These are phyloP conservation scores for Cataglyphis altisquamis DNA, from an alignment of 2,888 invertebrate genomes.

Conservation along the genomic window DNA sequence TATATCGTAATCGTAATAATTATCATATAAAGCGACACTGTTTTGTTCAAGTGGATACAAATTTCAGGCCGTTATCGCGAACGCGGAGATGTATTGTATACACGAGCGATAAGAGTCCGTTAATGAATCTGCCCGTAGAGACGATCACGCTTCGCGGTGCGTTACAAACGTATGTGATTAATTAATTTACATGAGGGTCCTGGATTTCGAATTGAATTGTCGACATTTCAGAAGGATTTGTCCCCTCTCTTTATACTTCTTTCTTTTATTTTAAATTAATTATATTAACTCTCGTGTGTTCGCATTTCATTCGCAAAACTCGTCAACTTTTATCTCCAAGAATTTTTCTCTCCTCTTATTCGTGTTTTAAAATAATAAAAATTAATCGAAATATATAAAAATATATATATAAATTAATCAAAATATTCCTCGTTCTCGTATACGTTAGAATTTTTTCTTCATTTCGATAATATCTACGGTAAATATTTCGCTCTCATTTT, in stretches of 20 bases:
- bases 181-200: background rate
- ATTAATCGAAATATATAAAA: no score
- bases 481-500: no score
- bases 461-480: background rate
- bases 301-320: background rate
- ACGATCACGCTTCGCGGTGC: background rate
- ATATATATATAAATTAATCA: no score
- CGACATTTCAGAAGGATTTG: background rate
- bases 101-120: slow-evolving; percentile 11
- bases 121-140: background rate
- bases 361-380: background rate
- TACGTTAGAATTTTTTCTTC: background rate
- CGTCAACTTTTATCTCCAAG: background rate
- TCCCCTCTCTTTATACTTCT: background rate
- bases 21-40: slow-evolving; percentile 70
- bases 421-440: background rate
- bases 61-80: slow-evolving; percentile 46
- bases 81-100: slow-evolving; percentile 3
- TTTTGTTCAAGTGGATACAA: slow-evolving; percentile 55
- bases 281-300: background rate
- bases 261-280: background rate
- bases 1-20: slow-evolving; percentile 65
- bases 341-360: background rate
- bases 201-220: background rate
- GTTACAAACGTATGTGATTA: background rate